Conservation (phyloP, 2,797 vertebrate genomes). For the Halcyon leucocephala region DNA sequence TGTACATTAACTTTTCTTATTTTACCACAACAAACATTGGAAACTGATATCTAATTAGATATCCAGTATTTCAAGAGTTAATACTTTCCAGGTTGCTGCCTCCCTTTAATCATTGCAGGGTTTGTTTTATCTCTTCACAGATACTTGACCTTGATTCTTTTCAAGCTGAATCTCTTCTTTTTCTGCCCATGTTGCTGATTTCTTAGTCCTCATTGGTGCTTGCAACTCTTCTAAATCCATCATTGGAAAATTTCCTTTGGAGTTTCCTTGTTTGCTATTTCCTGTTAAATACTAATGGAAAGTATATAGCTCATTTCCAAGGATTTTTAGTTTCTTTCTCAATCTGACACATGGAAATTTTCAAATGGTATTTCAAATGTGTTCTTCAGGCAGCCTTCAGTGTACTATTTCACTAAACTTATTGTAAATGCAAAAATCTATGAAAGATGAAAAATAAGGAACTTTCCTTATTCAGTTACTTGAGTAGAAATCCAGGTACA, state of each 20-base stretch:
- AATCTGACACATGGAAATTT: neutral
- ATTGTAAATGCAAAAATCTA: neutral
- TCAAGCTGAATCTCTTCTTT: neutral
- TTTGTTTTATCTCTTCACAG: neutral
- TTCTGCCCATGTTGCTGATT: neutral
- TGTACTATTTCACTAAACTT: neutral
- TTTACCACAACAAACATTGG: neutral
- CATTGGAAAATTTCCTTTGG: neutral
- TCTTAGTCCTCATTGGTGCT: neutral
- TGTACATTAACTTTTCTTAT: neutral
- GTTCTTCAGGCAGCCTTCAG: neutral
- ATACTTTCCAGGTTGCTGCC: neutral
- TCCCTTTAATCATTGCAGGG: neutral
- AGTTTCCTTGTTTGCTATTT: neutral
- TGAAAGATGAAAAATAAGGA: neutral
- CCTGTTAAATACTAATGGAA: neutral
- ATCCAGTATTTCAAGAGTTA: neutral
- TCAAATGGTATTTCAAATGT: neutral
- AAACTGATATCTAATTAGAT: neutral
- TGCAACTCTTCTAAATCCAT: neutral
- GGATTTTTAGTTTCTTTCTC: neutral
- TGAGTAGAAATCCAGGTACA: neutral
- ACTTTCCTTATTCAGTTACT: neutral
- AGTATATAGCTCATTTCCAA: neutral
- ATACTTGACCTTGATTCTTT: neutral